A percentile compares a stretch with the other conserved stretches of the same genome.
phyloP scores from a whole-genome alignment of 2,888 invertebrate genomes.

The Aelia acuminata region DNA sequence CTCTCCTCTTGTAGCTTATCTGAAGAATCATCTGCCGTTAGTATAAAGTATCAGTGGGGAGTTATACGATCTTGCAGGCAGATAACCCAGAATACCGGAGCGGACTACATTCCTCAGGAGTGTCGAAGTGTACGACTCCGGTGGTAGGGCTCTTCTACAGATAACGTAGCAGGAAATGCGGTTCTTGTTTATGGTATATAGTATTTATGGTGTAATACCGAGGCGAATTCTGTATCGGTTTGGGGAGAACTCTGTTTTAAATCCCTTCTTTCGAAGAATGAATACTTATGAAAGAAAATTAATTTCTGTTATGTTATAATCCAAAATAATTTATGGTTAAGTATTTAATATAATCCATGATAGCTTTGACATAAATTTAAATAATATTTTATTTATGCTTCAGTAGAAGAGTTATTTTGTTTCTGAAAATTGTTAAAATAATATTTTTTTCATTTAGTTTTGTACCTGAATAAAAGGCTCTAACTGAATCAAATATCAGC shows the following conservation, averaged over 20 bases:
- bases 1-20: background rate
- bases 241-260: background rate
- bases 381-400: no score
- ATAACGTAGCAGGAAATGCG: constrained; percentile 16
- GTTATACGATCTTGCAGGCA: background rate
- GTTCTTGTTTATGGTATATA: constrained; percentile 6
- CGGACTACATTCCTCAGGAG: constrained; percentile 9
- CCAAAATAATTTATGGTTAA: no score
- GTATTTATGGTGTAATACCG: no score
- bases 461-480: no score
- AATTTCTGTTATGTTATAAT: no score
- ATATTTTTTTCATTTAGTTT: no score
- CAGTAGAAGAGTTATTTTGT: no score
- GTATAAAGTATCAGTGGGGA: constrained; percentile 10
- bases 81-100: constrained; percentile 10
- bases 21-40: constrained; percentile 15
- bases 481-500: no score
- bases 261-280: background rate
- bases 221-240: background rate
- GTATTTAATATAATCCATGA: no score
- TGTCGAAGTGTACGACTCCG: background rate
- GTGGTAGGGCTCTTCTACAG: background rate
- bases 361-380: no score
- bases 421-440: no score
- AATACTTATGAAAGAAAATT: no score